Percentiles rank a stretch among this genome's conserved stretches.
These are phyloP conservation scores for Gila robusta DNA, from an alignment of 2,797 vertebrate genomes.

Conservation along the genomic window DNA sequence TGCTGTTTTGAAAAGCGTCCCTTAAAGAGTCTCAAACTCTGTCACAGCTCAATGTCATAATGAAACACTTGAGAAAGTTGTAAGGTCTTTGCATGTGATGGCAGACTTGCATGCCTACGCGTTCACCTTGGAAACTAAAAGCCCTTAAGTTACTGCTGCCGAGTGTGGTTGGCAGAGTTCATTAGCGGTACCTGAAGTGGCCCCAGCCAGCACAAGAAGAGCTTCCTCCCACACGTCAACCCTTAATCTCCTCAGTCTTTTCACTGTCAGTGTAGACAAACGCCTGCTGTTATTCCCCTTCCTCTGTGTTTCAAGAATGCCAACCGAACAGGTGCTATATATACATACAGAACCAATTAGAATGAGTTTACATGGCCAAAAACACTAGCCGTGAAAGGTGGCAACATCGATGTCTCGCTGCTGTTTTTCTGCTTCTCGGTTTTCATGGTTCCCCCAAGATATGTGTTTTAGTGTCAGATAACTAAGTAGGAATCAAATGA, in stretches of 20 bases:
- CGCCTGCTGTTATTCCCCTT: slow-evolving; percentile 13
- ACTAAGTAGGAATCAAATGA: no score
- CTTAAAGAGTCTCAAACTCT: slow-evolving; percentile 20
- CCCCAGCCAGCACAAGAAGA: slow-evolving; percentile 24
- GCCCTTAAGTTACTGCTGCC: slow-evolving; percentile 26
- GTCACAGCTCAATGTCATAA: slow-evolving; percentile 15
- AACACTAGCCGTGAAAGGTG: slow-evolving; percentile 23
- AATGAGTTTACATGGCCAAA: neutral
- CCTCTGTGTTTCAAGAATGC: slow-evolving; percentile 12
- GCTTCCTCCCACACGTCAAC: slow-evolving; percentile 13
- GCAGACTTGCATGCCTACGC: slow-evolving; percentile 31
- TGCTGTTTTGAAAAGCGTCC: slow-evolving; percentile 1
- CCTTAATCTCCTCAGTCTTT: slow-evolving; percentile 42
- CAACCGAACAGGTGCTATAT: neutral
- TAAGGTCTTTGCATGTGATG: slow-evolving; percentile 20
- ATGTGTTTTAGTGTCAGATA: no score
- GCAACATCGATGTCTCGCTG: neutral
- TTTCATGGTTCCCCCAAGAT: no score
- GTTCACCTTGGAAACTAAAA: slow-evolving; percentile 49
- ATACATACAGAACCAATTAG: neutral
- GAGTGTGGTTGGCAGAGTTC: slow-evolving; percentile 42
- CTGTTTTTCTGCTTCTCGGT: slow-evolving; percentile 2
- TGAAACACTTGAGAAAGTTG: slow-evolving; percentile 32
- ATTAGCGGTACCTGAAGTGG: slow-evolving; percentile 45
- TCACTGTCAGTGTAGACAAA: slow-evolving; percentile 16